These are phyloP conservation scores for Gadopsis marmoratus DNA, from an alignment of 2,797 vertebrate species.

Conservation along the genomic window DNA sequence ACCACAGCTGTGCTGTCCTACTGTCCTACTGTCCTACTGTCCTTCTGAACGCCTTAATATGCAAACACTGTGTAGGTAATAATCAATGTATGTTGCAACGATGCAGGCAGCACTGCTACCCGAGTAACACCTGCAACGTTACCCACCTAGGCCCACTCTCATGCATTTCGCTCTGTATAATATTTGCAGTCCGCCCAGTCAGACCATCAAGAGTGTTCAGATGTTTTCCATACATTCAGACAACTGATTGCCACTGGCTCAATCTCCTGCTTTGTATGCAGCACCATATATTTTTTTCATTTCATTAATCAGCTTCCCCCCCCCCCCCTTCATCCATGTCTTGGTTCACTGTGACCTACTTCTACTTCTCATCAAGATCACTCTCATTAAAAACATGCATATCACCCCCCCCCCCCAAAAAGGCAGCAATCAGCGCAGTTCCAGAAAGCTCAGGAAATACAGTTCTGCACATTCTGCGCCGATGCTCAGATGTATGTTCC, in stretches of 20 bases:
- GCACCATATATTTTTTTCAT: not conserved
- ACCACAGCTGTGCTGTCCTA: too few species aligned
- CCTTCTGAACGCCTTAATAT: not conserved
- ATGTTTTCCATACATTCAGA: not conserved
- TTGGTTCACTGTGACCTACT: not conserved
- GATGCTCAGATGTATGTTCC: not conserved
- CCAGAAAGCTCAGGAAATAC: not conserved
- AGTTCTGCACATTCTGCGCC: not conserved
- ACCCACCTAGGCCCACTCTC: not conserved
- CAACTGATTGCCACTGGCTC: not conserved
- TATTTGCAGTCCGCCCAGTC: not conserved
- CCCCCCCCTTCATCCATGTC: not conserved
- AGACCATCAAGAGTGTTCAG: not conserved
- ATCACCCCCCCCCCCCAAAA: not conserved
- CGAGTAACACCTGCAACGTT: too few species aligned
- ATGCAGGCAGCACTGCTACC: too few species aligned
- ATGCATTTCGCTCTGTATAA: not conserved
- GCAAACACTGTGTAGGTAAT: not conserved
- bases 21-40: too few species aligned
- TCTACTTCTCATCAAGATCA: not conserved
- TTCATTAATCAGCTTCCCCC: not conserved
- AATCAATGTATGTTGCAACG: too few species aligned
- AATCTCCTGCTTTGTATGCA: not conserved
- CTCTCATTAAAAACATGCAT: constrained; percentile 12
- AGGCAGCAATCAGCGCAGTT: not conserved